Evolutionary conservation across 2,888 invertebrate genomes (phyloP).

Genomic region (Tuta absoluta): DNA sequence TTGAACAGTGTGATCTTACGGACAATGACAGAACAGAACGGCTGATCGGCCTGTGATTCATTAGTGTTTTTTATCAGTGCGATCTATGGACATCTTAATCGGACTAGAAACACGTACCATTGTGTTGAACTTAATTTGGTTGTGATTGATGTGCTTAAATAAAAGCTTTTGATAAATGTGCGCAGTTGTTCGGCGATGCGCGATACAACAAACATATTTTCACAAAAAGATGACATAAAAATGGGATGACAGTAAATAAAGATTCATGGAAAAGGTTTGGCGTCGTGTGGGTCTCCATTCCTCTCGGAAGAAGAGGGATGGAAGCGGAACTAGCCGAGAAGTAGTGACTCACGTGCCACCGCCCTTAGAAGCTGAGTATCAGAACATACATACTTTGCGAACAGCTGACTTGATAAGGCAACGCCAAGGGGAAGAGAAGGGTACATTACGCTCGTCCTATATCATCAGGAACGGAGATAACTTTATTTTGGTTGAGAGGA

Average conservation of each 20-base stretch:
- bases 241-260: conserved; percentile 78
- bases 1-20: conserved; percentile 39
- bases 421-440: conserved; percentile 75
- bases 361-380: conserved; percentile 74
- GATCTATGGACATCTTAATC: conserved; percentile 40
- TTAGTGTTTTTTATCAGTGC: conserved; percentile 42
- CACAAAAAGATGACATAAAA: conserved; percentile 47
- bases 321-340: conserved; percentile 76
- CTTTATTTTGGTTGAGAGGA: conserved; percentile 74
- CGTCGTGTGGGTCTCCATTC: conserved; percentile 81
- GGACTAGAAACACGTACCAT: conserved; percentile 28
- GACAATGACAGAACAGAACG: conserved; percentile 69
- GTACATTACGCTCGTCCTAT: conserved; percentile 75
- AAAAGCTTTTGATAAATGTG: conserved; percentile 18
- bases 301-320: conserved; percentile 81
- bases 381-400: conserved; percentile 75
- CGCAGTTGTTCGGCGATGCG: conserved; percentile 21
- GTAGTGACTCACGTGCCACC: conserved; percentile 61
- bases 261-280: conserved; percentile 82
- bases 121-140: conserved; percentile 26
- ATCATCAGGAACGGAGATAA: conserved; percentile 79
- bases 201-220: conserved; percentile 21
- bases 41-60: conserved; percentile 61
- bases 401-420: conserved; percentile 79
- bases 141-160: conserved; percentile 22